Percentiles rank a stretch among this genome's conserved stretches.
phyloP scores from a whole-genome alignment of 2,888 invertebrate genomes.

The Corbicula japonica region DNA sequence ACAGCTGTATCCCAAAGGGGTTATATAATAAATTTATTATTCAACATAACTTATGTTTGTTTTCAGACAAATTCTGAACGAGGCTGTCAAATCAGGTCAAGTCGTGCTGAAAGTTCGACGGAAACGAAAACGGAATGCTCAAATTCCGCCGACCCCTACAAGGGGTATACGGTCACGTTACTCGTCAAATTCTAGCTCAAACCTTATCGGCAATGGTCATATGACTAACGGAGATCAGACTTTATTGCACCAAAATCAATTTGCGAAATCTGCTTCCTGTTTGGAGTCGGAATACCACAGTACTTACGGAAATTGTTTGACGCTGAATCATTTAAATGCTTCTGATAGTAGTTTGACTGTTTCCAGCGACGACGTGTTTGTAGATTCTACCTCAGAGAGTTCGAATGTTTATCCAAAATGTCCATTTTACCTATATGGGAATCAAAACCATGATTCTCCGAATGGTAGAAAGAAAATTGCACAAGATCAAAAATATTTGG shows the following conservation, averaged over 20 bases:
- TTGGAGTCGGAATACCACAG: conserved; percentile 55
- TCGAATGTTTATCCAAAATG: conserved; percentile 23
- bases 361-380: conserved; percentile 74
- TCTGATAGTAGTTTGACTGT: conserved; percentile 64
- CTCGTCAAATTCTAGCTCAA: conserved; percentile 51
- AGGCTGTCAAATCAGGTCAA: conserved; percentile 75
- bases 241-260: conserved; percentile 29
- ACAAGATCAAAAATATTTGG: conserved; percentile 21
- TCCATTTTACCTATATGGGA: conserved; percentile 28
- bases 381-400: conserved; percentile 58
- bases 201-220: conserved; percentile 38
- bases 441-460: conserved; percentile 32
- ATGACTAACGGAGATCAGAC: conserved; percentile 8
- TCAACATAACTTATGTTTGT: conserved; percentile 1
- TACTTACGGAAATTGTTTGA: conserved; percentile 56
- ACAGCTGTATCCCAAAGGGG: no score
- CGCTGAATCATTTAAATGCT: conserved; percentile 65
- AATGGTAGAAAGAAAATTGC: conserved; percentile 11
- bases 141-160: conserved; percentile 69
- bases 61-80: conserved; percentile 72
- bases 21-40: no score
- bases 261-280: conserved; percentile 53
- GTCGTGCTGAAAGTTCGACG: conserved; percentile 78
- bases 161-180: conserved; percentile 22
- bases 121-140: conserved; percentile 74